Evolutionary conservation across 2,113 vertebrate species (phyloP), one percentile per base, ranked within the genome.

Genomic region (Ceyx margarethae): DNA sequence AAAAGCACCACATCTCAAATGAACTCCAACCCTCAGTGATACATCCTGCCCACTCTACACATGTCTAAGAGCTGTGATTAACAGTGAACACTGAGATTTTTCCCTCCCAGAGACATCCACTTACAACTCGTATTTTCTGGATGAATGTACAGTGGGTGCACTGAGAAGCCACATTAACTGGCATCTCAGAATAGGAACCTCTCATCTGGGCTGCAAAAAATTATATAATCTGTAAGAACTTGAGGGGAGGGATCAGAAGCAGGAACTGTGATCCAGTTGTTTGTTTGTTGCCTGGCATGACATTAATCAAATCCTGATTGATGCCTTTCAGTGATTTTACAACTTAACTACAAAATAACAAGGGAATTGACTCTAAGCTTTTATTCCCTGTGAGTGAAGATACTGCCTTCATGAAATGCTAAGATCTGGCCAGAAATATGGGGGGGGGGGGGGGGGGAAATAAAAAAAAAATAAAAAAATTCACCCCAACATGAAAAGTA

Each of bases 281-380:
- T 78, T 74, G 40, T 85, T 75, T 82, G 68, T 81, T 83, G 26
- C 68, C 65, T 83, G 68, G 57, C 65, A 71, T 81, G 91, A 75
- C 43, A 37, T 81, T 85, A 83, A 78, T 94, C 87, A 82, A 90
- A n/a, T 65, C 73, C 68, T 31, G 73, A 88, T 3, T 67, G 85
- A 71, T 85, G 72, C 72, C 73, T 72, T 68, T 85, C 3, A 1
- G 65, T 67, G 72, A 60, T 68, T 81, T 81, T 88, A 60, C 43
- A 60, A 78, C 74, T 91, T 74, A 81, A 77, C 80, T 83, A 67
- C 93, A 74, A 92, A 87, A 83, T 62, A 87, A 54, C 51, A 57
- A 51, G 58, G 75, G 67, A 90, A 85, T 85, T 95, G 75, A 75
- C 50, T 95, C 66, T 65, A 81, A 89, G 77, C 61, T 92, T n/a